phyloP scores from a whole-genome alignment of 2,113 vertebrate species.

The Halichoeres trimaculatus region DNA sequence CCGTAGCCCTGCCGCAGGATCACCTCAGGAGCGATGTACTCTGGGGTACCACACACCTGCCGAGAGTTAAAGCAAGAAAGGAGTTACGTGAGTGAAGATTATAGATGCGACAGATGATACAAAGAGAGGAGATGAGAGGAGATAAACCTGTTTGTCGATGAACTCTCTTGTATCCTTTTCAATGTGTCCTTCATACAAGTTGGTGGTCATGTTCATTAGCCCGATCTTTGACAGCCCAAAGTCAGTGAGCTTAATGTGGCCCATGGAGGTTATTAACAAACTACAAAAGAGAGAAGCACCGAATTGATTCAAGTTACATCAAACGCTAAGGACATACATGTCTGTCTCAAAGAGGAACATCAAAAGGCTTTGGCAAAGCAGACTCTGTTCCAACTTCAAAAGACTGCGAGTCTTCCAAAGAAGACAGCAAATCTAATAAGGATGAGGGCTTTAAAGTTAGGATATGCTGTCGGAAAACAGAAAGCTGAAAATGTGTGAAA shows the following conservation, averaged over 20 bases:
- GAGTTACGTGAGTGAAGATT: background rate
- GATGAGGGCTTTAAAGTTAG: slow-evolving; percentile 34
- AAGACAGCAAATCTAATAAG: slow-evolving; percentile 25
- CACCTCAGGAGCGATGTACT: slow-evolving; percentile 96
- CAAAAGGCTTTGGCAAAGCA: slow-evolving; percentile 27
- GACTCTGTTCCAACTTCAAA: slow-evolving; percentile 34
- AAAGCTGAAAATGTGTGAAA: slow-evolving; percentile 3
- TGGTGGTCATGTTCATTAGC: slow-evolving; percentile 98
- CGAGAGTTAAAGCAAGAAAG: background rate
- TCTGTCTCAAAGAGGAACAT: slow-evolving; percentile 13
- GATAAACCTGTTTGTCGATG: slow-evolving; percentile 92
- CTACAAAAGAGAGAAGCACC: slow-evolving; percentile 73
- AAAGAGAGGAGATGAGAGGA: background rate
- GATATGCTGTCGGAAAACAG: background rate
- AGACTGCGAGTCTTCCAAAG: slow-evolving; percentile 28
- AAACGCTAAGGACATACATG: slow-evolving; percentile 21
- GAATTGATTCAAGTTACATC: slow-evolving; percentile 34
- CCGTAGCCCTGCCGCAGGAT: slow-evolving; percentile 95
- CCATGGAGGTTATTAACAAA: slow-evolving; percentile 95
- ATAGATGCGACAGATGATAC: background rate
- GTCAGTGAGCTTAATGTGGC: slow-evolving; percentile 97
- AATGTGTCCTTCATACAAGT: slow-evolving; percentile 95
- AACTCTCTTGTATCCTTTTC: slow-evolving; percentile 96
- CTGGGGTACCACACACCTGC: slow-evolving; percentile 96
- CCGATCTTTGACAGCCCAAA: slow-evolving; percentile 96